phyloP scores from a whole-genome alignment of 2,113 vertebrate species.

The Oryctolagus cuniculus region DNA sequence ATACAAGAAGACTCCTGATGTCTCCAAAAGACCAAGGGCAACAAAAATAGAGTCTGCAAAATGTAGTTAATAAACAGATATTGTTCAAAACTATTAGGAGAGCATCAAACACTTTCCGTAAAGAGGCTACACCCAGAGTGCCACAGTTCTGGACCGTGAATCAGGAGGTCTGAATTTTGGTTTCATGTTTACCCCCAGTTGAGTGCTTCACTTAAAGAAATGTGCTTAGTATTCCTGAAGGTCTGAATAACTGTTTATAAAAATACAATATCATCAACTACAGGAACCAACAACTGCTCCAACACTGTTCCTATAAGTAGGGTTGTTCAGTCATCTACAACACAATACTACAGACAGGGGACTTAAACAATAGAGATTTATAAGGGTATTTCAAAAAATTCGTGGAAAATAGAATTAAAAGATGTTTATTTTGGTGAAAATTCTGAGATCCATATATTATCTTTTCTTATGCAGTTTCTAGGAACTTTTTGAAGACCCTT shows the following conservation, averaged over 20 bases:
- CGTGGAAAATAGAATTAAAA: no score
- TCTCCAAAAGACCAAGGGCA: not conserved
- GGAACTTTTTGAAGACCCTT: no score
- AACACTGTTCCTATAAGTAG: not conserved
- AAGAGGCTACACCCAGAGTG: not conserved
- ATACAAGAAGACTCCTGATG: not conserved
- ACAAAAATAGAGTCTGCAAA: not conserved
- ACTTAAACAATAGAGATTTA: not conserved
- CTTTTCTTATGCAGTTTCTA: no score
- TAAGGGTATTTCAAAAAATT: no score
- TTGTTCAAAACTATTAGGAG: not conserved
- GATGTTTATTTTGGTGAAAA: no score
- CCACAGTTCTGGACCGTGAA: not conserved
- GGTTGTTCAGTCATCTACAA: not conserved
- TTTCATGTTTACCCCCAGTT: constrained; percentile 6
- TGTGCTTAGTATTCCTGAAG: not conserved
- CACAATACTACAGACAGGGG: not conserved
- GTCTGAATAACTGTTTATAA: not conserved
- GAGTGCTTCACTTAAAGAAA: constrained; percentile 7
- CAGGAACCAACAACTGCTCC: not conserved
- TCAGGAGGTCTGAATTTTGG: not conserved
- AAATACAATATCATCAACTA: not conserved
- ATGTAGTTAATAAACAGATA: not conserved
- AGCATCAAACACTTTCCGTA: not conserved
- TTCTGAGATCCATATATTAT: no score